Evolutionary conservation across 2,113 vertebrate species (phyloP).

Genomic region (Hemicordylus capensis): DNA sequence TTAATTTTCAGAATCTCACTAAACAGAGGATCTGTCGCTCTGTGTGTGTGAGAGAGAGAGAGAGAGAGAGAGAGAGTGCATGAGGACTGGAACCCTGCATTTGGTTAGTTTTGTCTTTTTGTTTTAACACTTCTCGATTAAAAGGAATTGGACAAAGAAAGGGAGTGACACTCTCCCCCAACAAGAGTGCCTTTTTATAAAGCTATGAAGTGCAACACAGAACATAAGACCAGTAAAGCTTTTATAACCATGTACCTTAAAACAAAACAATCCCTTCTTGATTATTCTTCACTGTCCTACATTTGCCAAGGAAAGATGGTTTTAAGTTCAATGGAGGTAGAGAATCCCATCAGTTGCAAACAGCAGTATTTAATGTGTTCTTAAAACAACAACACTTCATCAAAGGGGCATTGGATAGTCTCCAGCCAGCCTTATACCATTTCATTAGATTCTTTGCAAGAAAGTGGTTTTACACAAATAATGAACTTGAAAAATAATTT

Average conservation of each 20-base stretch:
- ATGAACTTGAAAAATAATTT: constrained; percentile 76
- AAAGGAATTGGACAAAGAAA: constrained; percentile 48
- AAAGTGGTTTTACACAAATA: constrained; percentile 67
- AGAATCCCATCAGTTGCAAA: constrained; percentile 23
- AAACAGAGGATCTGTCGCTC: constrained; percentile 70
- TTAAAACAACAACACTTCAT: constrained; percentile 30
- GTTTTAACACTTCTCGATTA: constrained; percentile 58
- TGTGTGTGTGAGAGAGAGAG: constrained; percentile 23
- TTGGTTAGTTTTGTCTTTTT: constrained; percentile 53
- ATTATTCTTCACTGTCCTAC: constrained; percentile 55
- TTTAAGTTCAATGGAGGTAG: constrained; percentile 56
- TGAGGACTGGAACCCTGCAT: constrained; percentile 40
- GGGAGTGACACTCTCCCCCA: constrained; percentile 33
- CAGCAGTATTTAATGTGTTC: constrained; percentile 1
- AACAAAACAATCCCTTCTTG: constrained; percentile 12
- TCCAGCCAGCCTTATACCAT: constrained; percentile 1
- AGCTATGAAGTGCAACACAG: constrained; percentile 26
- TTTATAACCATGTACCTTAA: constrained; percentile 50
- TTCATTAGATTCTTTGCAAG: constrained; percentile 41
- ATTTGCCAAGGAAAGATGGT: constrained; percentile 57
- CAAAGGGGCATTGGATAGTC: constrained; percentile 43
- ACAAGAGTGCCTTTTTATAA: constrained; percentile 32
- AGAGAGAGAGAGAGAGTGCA: not conserved
- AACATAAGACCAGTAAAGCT: constrained; percentile 39
- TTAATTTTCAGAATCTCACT: constrained; percentile 78